Evolutionary conservation across 1,140 invertebrate genomes (phyloP).

Genomic region (Calycopis cecrops): DNA sequence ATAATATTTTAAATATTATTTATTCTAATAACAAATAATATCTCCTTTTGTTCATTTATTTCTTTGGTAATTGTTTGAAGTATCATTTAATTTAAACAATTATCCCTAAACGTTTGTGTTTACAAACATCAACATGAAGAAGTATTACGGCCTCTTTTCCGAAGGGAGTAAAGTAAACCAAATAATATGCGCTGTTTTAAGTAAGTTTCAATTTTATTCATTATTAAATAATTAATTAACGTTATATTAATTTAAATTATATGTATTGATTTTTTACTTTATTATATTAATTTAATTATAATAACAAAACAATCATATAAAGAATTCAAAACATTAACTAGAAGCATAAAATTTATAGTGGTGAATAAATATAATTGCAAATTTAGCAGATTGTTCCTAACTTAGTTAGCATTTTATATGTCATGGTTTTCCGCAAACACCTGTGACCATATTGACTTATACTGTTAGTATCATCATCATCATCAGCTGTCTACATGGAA

Average conservation of each 20-base stretch:
- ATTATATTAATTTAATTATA: no score
- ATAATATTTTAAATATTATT: conserved; percentile 3
- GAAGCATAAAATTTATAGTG: no score
- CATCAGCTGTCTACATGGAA: no score
- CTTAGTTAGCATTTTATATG: conserved; percentile 1
- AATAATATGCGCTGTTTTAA: conserved; percentile 42
- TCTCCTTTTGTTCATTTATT: neutral
- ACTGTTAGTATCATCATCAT: no score
- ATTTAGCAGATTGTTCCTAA: neutral
- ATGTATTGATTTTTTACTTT: no score
- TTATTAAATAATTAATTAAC: conserved; percentile 8
- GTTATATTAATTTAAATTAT: neutral
- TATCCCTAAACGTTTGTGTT: neutral
- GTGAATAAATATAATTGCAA: no score
- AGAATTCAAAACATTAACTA: no score
- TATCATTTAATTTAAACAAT: neutral
- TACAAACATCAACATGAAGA: conserved; percentile 21
- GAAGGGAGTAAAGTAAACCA: conserved; percentile 48
- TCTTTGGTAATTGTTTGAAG: neutral
- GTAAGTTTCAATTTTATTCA: conserved; percentile 34
- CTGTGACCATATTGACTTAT: no score
- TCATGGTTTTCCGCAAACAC: neutral
- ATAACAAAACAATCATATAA: no score
- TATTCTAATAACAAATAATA: neutral
- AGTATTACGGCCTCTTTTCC: conserved; percentile 33